Percentiles rank a stretch among this genome's conserved stretches.
These are phyloP conservation scores for Ptychochromis oligacanthus DNA, from an alignment of 2,113 vertebrate species.

Conservation along the genomic window DNA sequence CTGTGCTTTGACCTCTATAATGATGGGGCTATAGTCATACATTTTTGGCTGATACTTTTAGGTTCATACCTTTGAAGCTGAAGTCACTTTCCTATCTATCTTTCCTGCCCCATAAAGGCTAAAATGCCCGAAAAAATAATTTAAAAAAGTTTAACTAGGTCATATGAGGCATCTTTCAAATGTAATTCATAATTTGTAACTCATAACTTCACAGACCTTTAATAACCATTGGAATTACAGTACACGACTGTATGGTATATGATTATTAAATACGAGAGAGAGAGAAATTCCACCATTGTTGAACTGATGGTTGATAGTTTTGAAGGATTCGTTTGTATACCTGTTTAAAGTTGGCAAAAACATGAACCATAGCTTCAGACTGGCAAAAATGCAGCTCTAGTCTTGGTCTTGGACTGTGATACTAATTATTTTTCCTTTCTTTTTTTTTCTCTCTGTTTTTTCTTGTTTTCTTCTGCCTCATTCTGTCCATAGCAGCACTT, in stretches of 20 bases:
- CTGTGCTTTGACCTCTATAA: background rate
- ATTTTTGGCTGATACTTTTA: background rate
- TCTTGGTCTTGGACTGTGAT: background rate
- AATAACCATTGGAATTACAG: background rate
- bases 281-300: background rate
- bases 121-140: background rate
- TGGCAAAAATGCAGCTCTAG: background rate
- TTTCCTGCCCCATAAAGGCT: background rate
- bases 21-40: background rate
- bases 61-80: background rate
- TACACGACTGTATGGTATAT: background rate
- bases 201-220: background rate
- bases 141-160: background rate
- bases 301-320: background rate
- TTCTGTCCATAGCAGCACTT: constrained; percentile 39
- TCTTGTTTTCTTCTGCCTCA: constrained; percentile 14
- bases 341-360: constrained; percentile 5
- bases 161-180: background rate
- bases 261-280: background rate
- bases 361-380: constrained; percentile 8
- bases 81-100: background rate
- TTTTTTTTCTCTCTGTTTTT: no score
- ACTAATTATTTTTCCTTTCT: constrained; percentile 4
- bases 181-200: background rate
- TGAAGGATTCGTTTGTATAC: constrained; percentile 6